Evolutionary conservation across 2,888 invertebrate genomes (phyloP).

Genomic region (Clistopyga incitator): DNA sequence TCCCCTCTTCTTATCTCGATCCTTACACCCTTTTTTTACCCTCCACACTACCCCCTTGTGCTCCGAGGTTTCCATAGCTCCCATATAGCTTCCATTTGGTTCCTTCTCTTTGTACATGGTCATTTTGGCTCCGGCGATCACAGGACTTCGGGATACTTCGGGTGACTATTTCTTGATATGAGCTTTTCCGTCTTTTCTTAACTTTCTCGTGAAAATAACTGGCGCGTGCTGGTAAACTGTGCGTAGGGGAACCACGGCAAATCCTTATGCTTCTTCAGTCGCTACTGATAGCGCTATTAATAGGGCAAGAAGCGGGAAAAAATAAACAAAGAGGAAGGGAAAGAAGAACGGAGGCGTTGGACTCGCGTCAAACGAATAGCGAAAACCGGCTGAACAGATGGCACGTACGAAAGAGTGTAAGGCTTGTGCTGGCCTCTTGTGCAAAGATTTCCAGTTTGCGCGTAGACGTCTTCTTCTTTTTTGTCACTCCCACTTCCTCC

Average conservation of each 20-base stretch:
- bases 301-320: background rate
- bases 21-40: background rate
- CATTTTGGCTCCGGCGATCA: slow-evolving; percentile 14
- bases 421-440: slow-evolving; percentile 10
- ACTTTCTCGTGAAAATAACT: slow-evolving; percentile 22
- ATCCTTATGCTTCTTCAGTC: slow-evolving; percentile 36
- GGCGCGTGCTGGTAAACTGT: slow-evolving; percentile 58
- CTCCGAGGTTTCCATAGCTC: too few species aligned
- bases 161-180: slow-evolving; percentile 25
- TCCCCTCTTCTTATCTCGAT: background rate
- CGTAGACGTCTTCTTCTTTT: slow-evolving; percentile 10
- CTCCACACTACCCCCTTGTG: background rate
- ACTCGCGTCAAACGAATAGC: slow-evolving; percentile 70
- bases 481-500: background rate
- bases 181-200: slow-evolving; percentile 16
- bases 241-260: background rate
- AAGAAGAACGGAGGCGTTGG: slow-evolving; percentile 34
- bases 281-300: slow-evolving; percentile 47
- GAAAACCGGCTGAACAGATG: slow-evolving; percentile 70
- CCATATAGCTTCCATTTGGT: too few species aligned
- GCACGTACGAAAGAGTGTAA: slow-evolving; percentile 69
- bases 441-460: slow-evolving; percentile 43
- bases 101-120: background rate
- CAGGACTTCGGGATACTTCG: slow-evolving; percentile 3
- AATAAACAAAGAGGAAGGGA: too few species aligned